Evolutionary conservation across 2,888 invertebrate species (phyloP).

Genomic region (Hermodice carunculata): DNA sequence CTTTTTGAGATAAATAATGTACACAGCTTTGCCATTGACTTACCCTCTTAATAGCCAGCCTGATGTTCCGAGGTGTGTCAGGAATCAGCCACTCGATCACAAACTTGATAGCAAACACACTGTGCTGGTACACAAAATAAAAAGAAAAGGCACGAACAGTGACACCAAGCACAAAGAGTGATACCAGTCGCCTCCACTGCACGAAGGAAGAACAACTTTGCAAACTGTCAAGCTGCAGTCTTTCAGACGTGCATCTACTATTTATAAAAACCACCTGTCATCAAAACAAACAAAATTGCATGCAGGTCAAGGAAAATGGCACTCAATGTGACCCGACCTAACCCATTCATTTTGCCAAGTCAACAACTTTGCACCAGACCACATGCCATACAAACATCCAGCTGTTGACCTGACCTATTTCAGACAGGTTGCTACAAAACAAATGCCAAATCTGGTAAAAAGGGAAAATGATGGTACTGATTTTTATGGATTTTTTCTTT

Average conservation of each 20-base stretch:
- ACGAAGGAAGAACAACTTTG: background rate
- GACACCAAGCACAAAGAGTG: no score
- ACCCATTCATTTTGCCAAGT: no score
- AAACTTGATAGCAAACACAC: slow-evolving; percentile 73
- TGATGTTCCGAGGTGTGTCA: slow-evolving; percentile 70
- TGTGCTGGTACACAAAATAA: slow-evolving; percentile 67
- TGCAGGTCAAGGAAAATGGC: no score
- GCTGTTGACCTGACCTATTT: no score
- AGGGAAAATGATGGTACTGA: background rate
- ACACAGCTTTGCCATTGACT: background rate
- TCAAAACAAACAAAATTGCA: background rate
- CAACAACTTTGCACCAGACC: no score
- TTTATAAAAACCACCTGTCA: background rate
- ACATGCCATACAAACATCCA: no score
- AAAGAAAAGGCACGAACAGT: no score
- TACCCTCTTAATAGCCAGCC: slow-evolving; percentile 38
- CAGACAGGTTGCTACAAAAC: background rate
- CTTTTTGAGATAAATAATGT: background rate
- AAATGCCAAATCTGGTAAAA: background rate
- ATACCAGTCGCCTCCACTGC: background rate
- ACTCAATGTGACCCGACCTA: no score
- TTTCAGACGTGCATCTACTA: no score
- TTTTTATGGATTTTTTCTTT: no score
- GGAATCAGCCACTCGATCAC: slow-evolving; percentile 73
- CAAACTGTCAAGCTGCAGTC: no score